These are phyloP conservation scores for Oryctolagus cuniculus DNA, from an alignment of 2,113 vertebrate species.

Conservation along the genomic window mOryCun1.1 NC_091452.1:15821001-15821500, in stretches of 20 bases:
- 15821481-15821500: conserved; percentile 39
- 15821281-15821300: background rate
- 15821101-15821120: conserved; percentile 80
- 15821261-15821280: conserved; percentile 2
- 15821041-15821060: background rate
- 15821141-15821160: conserved; percentile 83
- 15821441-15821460: conserved; percentile 23
- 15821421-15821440: conserved; percentile 28
- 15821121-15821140: conserved; percentile 87
- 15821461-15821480: background rate
- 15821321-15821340: conserved; percentile 97
- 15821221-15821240: conserved; percentile 80
- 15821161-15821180: conserved; percentile 79
- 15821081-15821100: background rate
- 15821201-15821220: conserved; percentile 67
- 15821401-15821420: conserved; percentile 46
- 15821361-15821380: conserved; percentile 96
- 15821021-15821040: conserved; percentile 40
- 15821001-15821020: background rate
- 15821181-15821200: conserved; percentile 80
- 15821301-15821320: conserved; percentile 13
- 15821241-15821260: conserved; percentile 65
- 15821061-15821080: background rate
- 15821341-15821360: conserved; percentile 96
- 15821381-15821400: conserved; percentile 82